Conservation (phyloP, 2,888 invertebrate genomes). For the Hyposoter dolosus region DNA sequence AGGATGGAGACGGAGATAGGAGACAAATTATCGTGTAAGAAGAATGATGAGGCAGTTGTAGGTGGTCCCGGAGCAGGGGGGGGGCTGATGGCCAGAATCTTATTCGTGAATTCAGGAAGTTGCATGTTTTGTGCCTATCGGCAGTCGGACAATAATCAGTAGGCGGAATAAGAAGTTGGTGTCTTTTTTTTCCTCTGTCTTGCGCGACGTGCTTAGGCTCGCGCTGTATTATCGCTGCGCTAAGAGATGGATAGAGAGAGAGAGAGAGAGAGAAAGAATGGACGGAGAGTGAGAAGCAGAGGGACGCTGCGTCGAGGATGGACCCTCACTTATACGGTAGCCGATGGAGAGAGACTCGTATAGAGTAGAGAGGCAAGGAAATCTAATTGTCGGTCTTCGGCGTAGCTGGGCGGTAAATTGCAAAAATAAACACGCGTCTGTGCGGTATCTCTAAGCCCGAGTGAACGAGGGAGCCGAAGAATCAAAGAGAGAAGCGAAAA, state of each 20-base stretch:
- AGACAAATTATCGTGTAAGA: constrained; percentile 75
- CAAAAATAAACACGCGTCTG: constrained; percentile 82
- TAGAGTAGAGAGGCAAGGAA: constrained; percentile 75
- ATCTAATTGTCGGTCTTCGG: constrained; percentile 84
- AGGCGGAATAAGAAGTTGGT: constrained; percentile 50
- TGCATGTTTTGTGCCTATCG: constrained; percentile 49
- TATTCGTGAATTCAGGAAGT: constrained; percentile 50
- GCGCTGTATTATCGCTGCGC: constrained; percentile 29
- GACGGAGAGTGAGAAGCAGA: constrained; percentile 4
- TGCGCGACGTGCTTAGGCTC: constrained; percentile 45
- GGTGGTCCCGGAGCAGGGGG: constrained; percentile 78
- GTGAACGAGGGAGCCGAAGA: constrained; percentile 72
- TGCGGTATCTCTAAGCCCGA: constrained; percentile 73
- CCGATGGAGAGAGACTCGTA: constrained; percentile 70
- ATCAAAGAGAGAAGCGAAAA: constrained; percentile 69
- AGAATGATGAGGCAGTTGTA: constrained; percentile 79
- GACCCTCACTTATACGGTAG: constrained; percentile 57
- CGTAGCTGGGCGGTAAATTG: constrained; percentile 79
- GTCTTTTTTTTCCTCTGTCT: constrained; percentile 47
- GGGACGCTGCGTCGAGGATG: constrained; percentile 60
- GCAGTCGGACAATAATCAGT: constrained; percentile 56
- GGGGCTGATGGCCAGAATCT: constrained; percentile 67
- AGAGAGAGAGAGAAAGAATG: background rate
- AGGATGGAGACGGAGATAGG: constrained; percentile 43
- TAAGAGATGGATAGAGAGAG: constrained; percentile 10